Conservation (phyloP, 1,140 invertebrate genomes). For the Aleiodes sp. region DNA sequence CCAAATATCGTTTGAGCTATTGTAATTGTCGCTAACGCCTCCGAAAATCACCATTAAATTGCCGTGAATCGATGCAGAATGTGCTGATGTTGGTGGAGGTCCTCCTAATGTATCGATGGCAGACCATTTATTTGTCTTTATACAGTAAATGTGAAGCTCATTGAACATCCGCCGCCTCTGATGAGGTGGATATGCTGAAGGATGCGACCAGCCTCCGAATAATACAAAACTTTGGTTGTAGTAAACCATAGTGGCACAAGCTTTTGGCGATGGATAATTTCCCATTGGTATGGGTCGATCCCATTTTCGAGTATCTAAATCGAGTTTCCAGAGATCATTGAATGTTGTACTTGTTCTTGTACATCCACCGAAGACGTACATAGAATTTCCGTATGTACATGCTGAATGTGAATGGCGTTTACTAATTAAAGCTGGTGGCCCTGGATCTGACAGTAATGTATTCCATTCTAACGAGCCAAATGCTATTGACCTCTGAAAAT, state of each 20-base stretch:
- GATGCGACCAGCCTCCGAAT: conserved; percentile 96
- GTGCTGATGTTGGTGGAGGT: conserved; percentile 86
- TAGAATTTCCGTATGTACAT: conserved; percentile 81
- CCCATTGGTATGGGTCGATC: conserved; percentile 82
- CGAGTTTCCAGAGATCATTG: conserved; percentile 96
- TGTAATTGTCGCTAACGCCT: conserved; percentile 67
- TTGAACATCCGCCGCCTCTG: conserved; percentile 84
- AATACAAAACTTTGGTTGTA: conserved; percentile 87
- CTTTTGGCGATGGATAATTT: conserved; percentile 95
- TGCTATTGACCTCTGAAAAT: conserved; percentile 74
- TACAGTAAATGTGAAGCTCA: conserved; percentile 91
- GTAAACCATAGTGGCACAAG: conserved; percentile 88
- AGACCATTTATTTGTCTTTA: conserved; percentile 85
- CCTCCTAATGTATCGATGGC: conserved; percentile 72
- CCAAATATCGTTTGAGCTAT: conserved; percentile 88
- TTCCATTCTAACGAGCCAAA: conserved; percentile 78
- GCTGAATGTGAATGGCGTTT: conserved; percentile 93
- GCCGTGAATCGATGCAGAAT: conserved; percentile 89
- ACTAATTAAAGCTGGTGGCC: conserved; percentile 76
- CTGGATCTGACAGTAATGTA: conserved; percentile 65
- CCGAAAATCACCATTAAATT: conserved; percentile 94
- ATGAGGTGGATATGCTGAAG: conserved; percentile 89
- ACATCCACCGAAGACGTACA: conserved; percentile 97
- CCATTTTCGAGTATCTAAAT: conserved; percentile 87
- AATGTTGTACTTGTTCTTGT: conserved; percentile 95